Evolutionary conservation across 2,113 vertebrate species (phyloP).

Genomic region (Pyrgilauda ruficollis): DNA sequence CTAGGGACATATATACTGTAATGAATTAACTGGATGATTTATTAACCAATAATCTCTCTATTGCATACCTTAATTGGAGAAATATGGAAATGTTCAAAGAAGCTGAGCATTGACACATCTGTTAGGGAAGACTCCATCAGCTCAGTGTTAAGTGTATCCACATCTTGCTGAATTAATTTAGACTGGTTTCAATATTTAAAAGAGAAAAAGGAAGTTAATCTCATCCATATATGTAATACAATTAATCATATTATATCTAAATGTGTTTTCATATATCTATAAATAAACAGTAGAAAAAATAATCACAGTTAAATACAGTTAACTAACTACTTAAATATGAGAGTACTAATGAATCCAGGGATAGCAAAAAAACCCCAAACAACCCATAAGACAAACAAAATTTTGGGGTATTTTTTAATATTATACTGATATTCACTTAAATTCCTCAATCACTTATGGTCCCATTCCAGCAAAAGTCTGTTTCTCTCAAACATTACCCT

Average conservation of each 20-base stretch:
- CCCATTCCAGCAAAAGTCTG: background rate
- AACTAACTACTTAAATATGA: background rate
- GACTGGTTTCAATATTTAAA: slow-evolving; percentile 66
- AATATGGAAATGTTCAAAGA: slow-evolving; percentile 97
- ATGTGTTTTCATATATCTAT: background rate
- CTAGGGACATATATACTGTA: background rate
- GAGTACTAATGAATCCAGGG: background rate
- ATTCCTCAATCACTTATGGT: background rate
- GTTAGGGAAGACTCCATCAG: slow-evolving; percentile 86
- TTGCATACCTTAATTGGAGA: slow-evolving; percentile 90
- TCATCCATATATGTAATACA: background rate
- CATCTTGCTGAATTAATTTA: slow-evolving; percentile 83
- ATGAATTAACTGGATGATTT: background rate
- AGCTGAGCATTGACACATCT: slow-evolving; percentile 86
- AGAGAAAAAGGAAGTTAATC: background rate
- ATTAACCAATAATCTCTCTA: background rate
- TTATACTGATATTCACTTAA: background rate
- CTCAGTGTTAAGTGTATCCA: slow-evolving; percentile 83
- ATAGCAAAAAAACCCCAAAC: background rate
- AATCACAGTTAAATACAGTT: background rate
- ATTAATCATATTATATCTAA: background rate
- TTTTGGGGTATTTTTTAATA: background rate
- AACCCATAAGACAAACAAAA: background rate
- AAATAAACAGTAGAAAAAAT: background rate
- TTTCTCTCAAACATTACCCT: slow-evolving; percentile 74